Base-by-base conservation (phyloP, 1,140 invertebrate species). In the Zaprionus kolodkinae region DNA sequence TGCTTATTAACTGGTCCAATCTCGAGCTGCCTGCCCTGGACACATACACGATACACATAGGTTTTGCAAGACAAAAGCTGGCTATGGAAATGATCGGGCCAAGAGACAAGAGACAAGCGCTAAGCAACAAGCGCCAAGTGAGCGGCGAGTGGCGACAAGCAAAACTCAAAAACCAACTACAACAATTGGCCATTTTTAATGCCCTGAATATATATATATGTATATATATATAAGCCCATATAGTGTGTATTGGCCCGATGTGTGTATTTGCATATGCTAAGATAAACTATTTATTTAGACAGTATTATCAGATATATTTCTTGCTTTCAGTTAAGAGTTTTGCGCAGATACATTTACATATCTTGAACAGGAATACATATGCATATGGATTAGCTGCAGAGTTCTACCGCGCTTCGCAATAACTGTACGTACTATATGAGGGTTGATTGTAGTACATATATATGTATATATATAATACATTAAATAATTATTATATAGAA, bases 1-100 rank as follows among this genome's bases (percentile, higher is more conserved):
- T 86, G 83, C 83, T 82, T 86, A 76, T 85, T 86, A 79, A 79
- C 81, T 80, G 81, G 81, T 77, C 69, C 81, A 76, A 78, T 81
- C 17, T 25, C 17, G 15, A 25, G 45, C 45, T 17, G 45, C 52
- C 36, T 55, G 50, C 63, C 50, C 21, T 11, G 36, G 64, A 61
- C 43, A 61, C 35, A 52, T 54, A 68, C 43, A n/a, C n/a, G n/a
- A 45, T 45, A 17, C n/a, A 45, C 40, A 45, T 60, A 77, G 74
- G 48, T 76, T 45, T n/a, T 6, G 13, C 33, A 40, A 55, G 61
- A 78, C 65, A 82, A 82, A 66, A 30, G 33, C 52, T 65, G 71
- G 56, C 66, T 62, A 67, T 57, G 72, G 59, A 76, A 82, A 79
- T 82, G 63, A 76, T 83, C 72, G 83, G 43, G 48, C 64, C 50